phyloP scores from a whole-genome alignment of 2,113 vertebrate genomes.

The Platichthys flesus region DNA sequence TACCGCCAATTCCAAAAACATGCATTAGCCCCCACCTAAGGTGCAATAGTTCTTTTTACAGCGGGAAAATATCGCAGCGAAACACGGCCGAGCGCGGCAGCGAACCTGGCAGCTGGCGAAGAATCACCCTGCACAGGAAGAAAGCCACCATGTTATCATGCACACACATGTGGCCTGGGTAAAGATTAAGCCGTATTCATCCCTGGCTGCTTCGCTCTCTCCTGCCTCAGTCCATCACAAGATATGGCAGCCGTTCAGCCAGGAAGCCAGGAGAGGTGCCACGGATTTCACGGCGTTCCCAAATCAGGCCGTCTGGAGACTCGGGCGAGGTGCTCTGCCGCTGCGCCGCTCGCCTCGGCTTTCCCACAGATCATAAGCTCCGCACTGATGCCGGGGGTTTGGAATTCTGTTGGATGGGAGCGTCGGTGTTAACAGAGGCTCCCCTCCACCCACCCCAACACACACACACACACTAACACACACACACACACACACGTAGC shows the following conservation, averaged over 20 bases:
- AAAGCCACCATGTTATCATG: conserved; percentile 87
- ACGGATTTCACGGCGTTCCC: conserved; percentile 83
- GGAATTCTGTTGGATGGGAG: conserved; percentile 65
- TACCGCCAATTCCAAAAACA: conserved; percentile 84
- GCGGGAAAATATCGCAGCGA: conserved; percentile 82
- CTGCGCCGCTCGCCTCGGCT: conserved; percentile 53
- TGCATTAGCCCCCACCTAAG: conserved; percentile 86
- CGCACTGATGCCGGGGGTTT: conserved; percentile 63
- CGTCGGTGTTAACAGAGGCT: conserved; percentile 53
- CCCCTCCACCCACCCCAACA: conserved; percentile 39
- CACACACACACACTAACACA: conserved; percentile 1
- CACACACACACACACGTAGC: conserved; percentile 12
- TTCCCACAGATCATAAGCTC: conserved; percentile 74
- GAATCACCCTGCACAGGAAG: conserved; percentile 80
- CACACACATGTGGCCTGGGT: conserved; percentile 86
- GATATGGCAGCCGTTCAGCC: conserved; percentile 86
- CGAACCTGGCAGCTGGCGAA: conserved; percentile 84
- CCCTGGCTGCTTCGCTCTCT: conserved; percentile 83
- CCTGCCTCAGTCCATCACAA: conserved; percentile 86
- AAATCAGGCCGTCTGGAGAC: conserved; percentile 78
- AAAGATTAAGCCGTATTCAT: conserved; percentile 89
- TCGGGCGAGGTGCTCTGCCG: conserved; percentile 71
- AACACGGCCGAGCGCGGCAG: conserved; percentile 83
- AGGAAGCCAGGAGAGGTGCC: conserved; percentile 82
- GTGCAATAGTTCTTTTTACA: conserved; percentile 79